A percentile compares a stretch with the other conserved stretches of the same genome.
Evolutionary conservation across 2,888 invertebrate genomes (phyloP).

Genomic region (Ormia ochracea): DNA sequence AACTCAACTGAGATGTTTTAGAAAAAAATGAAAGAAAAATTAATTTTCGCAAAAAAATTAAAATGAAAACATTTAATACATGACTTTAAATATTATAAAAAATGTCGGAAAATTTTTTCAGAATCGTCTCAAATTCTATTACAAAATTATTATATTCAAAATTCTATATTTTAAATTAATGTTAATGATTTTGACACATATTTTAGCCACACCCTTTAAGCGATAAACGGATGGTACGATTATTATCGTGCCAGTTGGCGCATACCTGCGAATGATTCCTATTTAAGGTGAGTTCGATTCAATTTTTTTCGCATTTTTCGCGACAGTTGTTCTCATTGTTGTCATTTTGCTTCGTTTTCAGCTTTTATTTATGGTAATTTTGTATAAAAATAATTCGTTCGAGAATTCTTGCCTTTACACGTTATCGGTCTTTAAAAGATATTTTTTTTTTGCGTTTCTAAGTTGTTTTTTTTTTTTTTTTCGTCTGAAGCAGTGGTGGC

Average conservation of each 20-base stretch:
- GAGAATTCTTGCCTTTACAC: background rate
- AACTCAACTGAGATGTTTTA: too few relatives aligned
- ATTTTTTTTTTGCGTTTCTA: background rate
- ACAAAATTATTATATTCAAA: too few relatives aligned
- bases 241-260: constrained; percentile 1
- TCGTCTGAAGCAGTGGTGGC: constrained; percentile 2
- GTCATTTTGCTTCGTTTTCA: background rate
- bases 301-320: background rate
- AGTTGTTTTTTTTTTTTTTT: background rate
- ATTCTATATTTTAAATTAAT: too few relatives aligned
- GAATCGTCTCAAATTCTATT: too few relatives aligned
- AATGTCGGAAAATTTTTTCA: too few relatives aligned
- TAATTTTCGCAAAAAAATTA: too few relatives aligned
- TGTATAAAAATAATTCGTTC: constrained; percentile 5
- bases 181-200: too few relatives aligned
- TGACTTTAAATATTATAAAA: too few relatives aligned
- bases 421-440: constrained; percentile 22
- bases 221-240: background rate
- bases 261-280: constrained; percentile 11
- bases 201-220: background rate
- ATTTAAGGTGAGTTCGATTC: background rate
- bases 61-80: too few relatives aligned
- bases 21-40: too few relatives aligned
- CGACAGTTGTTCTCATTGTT: constrained; percentile 13
- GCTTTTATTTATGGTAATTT: constrained; percentile 21